phyloP scores from a whole-genome alignment of 2,113 vertebrate genomes.

The Ciconia stormi region DNA sequence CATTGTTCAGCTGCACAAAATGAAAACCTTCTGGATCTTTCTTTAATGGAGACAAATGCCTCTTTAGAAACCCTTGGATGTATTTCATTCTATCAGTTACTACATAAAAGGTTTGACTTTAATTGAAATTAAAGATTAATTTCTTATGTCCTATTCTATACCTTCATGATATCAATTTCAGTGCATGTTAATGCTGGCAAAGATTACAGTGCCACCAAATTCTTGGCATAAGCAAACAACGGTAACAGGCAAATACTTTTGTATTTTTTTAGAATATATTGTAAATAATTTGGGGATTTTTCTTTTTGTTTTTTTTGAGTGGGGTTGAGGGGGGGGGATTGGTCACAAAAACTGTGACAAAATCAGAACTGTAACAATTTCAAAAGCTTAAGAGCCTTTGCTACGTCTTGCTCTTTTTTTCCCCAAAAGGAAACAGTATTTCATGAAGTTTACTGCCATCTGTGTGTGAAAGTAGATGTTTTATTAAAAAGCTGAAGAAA shows the following conservation, averaged over 20 bases:
- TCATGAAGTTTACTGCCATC: not conserved
- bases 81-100: not conserved
- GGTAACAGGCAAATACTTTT: not conserved
- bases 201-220: not conserved
- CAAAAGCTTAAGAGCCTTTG: rapidly evolving
- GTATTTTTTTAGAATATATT: not conserved
- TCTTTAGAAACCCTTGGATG: not conserved
- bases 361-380: not conserved
- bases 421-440: not conserved
- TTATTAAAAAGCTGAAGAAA: not conserved
- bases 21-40: not conserved
- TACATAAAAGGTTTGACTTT: not conserved
- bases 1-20: not conserved
- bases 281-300: too few relatives aligned
- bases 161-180: not conserved
- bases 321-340: rapidly evolving
- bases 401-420: not conserved
- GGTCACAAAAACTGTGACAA: not conserved
- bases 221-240: not conserved
- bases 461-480: not conserved
- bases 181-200: not conserved
- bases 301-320: not conserved
- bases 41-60: not conserved
- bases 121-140: not conserved
- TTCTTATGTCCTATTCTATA: not conserved